These are phyloP conservation scores for Eupithecia dodoneata DNA, from an alignment of 2,888 invertebrate genomes.

Conservation along the genomic window DNA sequence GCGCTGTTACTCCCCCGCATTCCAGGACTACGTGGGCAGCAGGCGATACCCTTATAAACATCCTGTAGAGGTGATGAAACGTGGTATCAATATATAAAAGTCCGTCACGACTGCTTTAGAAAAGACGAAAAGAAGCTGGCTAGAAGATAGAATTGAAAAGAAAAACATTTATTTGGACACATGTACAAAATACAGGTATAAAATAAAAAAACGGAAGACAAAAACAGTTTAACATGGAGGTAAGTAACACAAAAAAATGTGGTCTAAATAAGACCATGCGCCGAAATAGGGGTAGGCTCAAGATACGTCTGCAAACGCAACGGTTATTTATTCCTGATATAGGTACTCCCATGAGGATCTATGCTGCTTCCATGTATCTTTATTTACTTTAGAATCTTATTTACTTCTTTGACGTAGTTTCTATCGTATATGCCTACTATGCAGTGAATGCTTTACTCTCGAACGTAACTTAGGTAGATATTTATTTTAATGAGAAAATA, in stretches of 20 bases:
- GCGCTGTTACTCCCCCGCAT: too few relatives aligned
- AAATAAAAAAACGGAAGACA: too few relatives aligned
- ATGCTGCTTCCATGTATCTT: constrained; percentile 6
- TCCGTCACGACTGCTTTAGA: not conserved
- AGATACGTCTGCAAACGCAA: not conserved
- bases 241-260: too few relatives aligned
- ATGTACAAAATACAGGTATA: too few relatives aligned
- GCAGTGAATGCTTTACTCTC: not conserved
- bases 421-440: not conserved
- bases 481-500: not conserved
- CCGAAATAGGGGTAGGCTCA: too few relatives aligned
- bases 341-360: not conserved
- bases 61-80: too few relatives aligned
- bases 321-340: constrained; percentile 4
- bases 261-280: too few relatives aligned
- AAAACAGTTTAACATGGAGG: too few relatives aligned
- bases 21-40: too few relatives aligned
- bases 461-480: not conserved
- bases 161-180: too few relatives aligned
- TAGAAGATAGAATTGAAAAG: not conserved
- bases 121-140: not conserved
- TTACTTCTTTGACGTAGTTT: constrained; percentile 14
- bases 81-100: too few relatives aligned
- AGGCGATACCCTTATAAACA: too few relatives aligned
- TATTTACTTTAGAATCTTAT: constrained; percentile 18